Evolutionary conservation across 2,113 vertebrate genomes (phyloP).

Genomic region (Sigmodon hispidus): DNA sequence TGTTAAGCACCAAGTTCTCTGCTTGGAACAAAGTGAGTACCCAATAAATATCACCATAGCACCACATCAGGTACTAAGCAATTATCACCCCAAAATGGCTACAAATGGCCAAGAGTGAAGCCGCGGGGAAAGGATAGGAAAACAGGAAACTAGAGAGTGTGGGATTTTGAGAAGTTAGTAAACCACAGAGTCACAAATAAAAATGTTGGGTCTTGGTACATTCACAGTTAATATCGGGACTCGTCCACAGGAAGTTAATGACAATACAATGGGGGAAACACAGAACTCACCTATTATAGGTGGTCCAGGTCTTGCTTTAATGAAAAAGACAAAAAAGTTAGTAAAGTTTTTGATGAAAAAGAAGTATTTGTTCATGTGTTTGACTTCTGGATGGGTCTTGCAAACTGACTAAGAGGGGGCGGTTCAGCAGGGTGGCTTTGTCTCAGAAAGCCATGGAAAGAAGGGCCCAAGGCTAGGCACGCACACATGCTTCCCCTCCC

Average conservation of each 20-base stretch:
- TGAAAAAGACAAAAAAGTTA: slow-evolving; percentile 63
- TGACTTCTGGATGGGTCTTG: background rate
- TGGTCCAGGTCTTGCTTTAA: slow-evolving; percentile 52
- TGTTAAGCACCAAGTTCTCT: background rate
- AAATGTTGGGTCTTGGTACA: background rate
- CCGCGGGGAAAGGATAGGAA: background rate
- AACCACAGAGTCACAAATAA: background rate
- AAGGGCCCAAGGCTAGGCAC: background rate
- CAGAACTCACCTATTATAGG: slow-evolving; percentile 37
- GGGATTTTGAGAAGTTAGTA: background rate
- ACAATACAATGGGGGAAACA: background rate
- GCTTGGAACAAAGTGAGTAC: background rate
- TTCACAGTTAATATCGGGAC: background rate
- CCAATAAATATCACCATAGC: background rate
- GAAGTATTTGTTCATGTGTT: background rate
- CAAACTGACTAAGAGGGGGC: background rate
- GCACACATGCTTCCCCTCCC: background rate
- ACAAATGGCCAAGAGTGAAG: background rate
- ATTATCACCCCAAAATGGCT: background rate
- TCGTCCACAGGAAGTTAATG: background rate
- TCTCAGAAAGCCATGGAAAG: background rate
- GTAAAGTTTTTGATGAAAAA: background rate
- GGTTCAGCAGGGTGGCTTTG: background rate
- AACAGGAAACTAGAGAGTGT: background rate
- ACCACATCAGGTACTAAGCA: background rate